Evolutionary conservation across 2,113 vertebrate genomes (phyloP).

Genomic region (Chauna torquata): DNA sequence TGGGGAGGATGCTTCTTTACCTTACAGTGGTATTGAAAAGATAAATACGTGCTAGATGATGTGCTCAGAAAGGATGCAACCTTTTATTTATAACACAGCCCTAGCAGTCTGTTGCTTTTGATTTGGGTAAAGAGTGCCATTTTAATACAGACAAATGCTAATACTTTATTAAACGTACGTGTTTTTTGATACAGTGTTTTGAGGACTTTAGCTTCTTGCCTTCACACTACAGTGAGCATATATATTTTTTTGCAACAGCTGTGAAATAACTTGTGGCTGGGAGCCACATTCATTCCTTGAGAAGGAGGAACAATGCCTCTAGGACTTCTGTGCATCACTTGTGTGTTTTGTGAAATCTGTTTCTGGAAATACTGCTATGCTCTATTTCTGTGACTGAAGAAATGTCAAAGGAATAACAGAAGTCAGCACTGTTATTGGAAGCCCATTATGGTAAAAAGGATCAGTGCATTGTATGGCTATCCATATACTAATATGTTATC

Average conservation of each 20-base stretch:
- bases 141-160: not conserved
- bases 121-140: not conserved
- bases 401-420: conserved; percentile 29
- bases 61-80: not conserved
- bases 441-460: not conserved
- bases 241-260: not conserved
- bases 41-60: not conserved
- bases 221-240: not conserved
- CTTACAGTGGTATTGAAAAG: not conserved
- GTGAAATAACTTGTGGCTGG: conserved; percentile 23
- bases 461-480: not conserved
- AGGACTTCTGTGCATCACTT: conserved; percentile 20
- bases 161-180: not conserved
- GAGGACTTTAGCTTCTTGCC: not conserved
- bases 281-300: conserved; percentile 4
- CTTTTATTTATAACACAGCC: not conserved
- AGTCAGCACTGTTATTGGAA: not conserved
- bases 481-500: conserved; percentile 7
- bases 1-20: not conserved
- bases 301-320: not conserved
- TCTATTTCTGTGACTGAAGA: not conserved
- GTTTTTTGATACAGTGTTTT: not conserved
- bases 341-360: conserved; percentile 26
- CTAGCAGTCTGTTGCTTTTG: not conserved
- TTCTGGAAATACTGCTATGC: conserved; percentile 3